Conservation (phyloP, 2,113 vertebrate genomes). For the Rhombomys opimus region DNA sequence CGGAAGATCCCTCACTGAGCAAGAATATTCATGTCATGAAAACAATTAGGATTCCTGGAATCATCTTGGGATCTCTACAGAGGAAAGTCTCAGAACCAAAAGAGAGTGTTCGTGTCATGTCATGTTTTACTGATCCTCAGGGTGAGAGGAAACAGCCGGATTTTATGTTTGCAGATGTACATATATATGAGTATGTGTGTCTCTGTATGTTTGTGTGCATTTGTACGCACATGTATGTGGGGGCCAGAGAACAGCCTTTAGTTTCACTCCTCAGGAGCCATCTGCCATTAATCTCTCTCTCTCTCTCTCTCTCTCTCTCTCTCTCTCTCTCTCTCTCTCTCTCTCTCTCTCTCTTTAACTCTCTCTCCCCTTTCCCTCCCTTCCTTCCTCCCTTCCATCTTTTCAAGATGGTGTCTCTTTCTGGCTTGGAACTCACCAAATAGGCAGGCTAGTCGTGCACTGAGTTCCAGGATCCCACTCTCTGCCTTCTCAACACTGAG, state of each 20-base stretch:
- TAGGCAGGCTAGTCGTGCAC: neutral
- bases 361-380: neutral
- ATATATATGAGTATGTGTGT: neutral
- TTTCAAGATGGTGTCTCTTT: neutral
- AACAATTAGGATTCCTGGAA: neutral
- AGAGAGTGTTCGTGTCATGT: conserved; percentile 51
- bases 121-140: conserved; percentile 45
- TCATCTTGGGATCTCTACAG: neutral
- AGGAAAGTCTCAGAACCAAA: conserved; percentile 70
- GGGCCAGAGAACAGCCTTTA: neutral
- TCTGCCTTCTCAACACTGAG: neutral
- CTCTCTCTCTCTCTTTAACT: neutral
- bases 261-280: neutral
- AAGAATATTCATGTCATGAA: neutral
- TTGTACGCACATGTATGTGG: neutral
- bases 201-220: neutral
- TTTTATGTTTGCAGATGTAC: neutral
- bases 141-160: conserved; percentile 62
- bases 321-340: neutral
- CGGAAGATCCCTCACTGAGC: neutral
- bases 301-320: accelerated
- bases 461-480: neutral
- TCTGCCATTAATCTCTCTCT: neutral
- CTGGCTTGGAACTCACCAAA: neutral
- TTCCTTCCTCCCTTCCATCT: neutral